Evolutionary conservation across 1,140 invertebrate species (phyloP), one percentile per base, ranked within the genome.

Genomic region (Drosophila carrolli): DNA sequence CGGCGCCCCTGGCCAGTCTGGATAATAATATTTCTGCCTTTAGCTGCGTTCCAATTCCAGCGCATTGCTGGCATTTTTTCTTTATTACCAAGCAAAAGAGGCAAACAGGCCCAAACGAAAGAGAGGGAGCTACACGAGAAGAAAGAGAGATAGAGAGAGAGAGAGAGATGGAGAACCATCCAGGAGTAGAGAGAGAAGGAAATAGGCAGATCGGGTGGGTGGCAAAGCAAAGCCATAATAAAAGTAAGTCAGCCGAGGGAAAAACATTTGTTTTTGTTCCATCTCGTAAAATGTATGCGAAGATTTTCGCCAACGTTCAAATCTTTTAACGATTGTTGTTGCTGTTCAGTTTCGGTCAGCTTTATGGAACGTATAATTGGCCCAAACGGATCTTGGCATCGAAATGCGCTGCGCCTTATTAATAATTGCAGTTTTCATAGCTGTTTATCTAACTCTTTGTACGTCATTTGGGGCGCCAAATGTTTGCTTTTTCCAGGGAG

Each of bases 181-280:
- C 29, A 32, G 8, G 6, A 7, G 50, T 13, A 14, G 14, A 27
- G 48, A 14, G 37, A 32, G 37, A 37, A 13, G 35, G 13, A 16
- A 14, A 38, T 62, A 65, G 44, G 44, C 59, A 41, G 63, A 65
- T 67, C 50, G 66, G 41, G 66, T 68, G 83, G 70, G 62, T 38
- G 71, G 63, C 72, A 83, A 70, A 88, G 67, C 78, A 83, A 70
- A 88, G 67, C 78, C 72, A 67, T 83, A 89, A 89, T 88, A 83
- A 89, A 89, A 80, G 37, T 74, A 88, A 80, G 55, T 83, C 66
- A 68, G 67, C 50, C 83, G 76, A 77, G 63, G 44, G 78, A 65
- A 80, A 83, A 83, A 89, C 83, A 88, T 88, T 88, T 88, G 83
- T 88, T 88, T 80, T 86, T 75, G 54, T 75, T 81, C 83, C 84